Evolutionary conservation across 2,888 invertebrate genomes (phyloP), one percentile per base, ranked within the genome.

Genomic region (Hirtodrosophila alboralis): DNA sequence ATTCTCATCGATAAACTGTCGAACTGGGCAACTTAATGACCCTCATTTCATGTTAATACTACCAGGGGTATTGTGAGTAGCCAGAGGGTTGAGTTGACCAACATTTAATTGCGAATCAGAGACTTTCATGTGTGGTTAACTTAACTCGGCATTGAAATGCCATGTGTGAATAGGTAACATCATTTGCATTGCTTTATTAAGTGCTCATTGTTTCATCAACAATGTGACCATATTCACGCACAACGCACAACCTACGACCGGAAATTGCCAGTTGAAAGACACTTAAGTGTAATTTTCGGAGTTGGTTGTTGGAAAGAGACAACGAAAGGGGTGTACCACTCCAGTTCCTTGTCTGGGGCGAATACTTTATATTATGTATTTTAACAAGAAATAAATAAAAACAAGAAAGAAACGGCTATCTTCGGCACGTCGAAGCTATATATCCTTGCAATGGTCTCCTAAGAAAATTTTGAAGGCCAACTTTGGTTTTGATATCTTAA

Each of bases 11-110:
- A 83, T 83, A 68, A 62, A 70, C 63, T 52, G 61, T 41, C 41
- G 44, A 66, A 75, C 75, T 72, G 76, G 73, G 68, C 75, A 72
- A 72, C 84, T 78, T 77, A 79, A 79, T 79, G 79, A 79, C 80
- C 79, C 84, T 77, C 84, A 84, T 80, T 80, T 72, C 60, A 72
- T 58, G 75, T 61, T 47, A 64, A 68, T 56, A 38, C 53, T 16
- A 26, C 53, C 56, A 49, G 48, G 56, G 54, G 47, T 53, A 28
- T 27, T 41, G 21, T 23, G 43, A 64, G 27, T 28, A 31, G 30
- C 48, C 23, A 23, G 33, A 45, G 47, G 38, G 58, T 18, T 44
- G 41, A 33, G 54, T 54, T 51, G 56, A 65, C 59, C 68, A 77
- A 62, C 54, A 68, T 68, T 72, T 77, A 80, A 77, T 80, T 58